A percentile compares a stretch with the other conserved stretches of the same genome.
Conservation (phyloP, 2,113 vertebrate species). For the Ursus arctos region DNA sequence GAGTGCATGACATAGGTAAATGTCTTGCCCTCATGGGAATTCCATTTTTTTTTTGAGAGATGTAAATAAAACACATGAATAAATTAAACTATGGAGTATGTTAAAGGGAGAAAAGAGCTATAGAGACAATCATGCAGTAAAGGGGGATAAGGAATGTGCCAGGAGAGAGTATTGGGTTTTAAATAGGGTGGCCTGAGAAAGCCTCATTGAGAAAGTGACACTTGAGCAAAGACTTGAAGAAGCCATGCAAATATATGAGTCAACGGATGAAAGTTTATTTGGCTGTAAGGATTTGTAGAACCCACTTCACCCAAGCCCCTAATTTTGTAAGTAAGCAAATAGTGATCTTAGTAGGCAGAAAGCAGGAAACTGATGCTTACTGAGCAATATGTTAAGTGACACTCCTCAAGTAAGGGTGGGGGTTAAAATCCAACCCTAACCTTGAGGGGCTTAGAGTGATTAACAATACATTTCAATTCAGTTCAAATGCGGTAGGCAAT, state of each 20-base stretch:
- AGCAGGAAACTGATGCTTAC: not conserved
- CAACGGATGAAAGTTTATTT: not conserved
- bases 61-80: not conserved
- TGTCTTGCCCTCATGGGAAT: not conserved
- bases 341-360: not conserved
- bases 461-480: not conserved
- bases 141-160: not conserved
- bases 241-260: not conserved
- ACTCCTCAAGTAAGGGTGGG: not conserved
- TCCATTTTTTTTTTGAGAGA: not conserved
- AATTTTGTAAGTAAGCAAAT: conserved; percentile 2
- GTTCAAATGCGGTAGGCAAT: not conserved
- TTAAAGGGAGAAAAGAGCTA: not conserved
- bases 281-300: conserved; percentile 16
- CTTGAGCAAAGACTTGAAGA: not conserved
- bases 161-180: not conserved
- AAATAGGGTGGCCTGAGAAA: not conserved
- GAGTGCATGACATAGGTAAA: not conserved
- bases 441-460: not conserved
- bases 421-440: not conserved
- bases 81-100: not conserved
- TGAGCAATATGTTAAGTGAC: not conserved
- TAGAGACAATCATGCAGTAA: not conserved
- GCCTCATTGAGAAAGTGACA: not conserved
- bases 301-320: not conserved